phyloP scores from a whole-genome alignment of 2,113 vertebrate species.

The Amia ocellicauda region DNA sequence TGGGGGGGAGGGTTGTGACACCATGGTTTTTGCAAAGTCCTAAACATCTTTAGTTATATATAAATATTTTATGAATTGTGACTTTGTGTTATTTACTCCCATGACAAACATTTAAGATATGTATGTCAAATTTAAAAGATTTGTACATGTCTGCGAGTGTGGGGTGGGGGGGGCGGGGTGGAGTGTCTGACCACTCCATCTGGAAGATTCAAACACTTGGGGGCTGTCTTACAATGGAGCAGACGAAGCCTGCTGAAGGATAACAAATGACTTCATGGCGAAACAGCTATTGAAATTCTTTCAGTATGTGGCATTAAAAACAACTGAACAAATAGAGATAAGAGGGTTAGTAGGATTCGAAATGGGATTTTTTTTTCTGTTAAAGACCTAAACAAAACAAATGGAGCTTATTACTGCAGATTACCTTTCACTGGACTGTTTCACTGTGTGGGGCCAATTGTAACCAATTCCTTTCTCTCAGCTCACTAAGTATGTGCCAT shows the following conservation, averaged over 20 bases:
- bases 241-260: conserved; percentile 94
- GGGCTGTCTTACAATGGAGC: conserved; percentile 95
- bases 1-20: conserved; percentile 60
- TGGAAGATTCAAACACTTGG: conserved; percentile 91
- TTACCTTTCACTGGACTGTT: conserved; percentile 77
- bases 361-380: conserved; percentile 80
- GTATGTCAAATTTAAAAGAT: conserved; percentile 79
- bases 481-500: conserved; percentile 64
- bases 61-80: conserved; percentile 80
- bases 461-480: conserved; percentile 71
- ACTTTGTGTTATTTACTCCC: conserved; percentile 82
- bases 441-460: conserved; percentile 67
- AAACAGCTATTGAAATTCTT: conserved; percentile 99
- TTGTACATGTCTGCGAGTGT: no score
- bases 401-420: conserved; percentile 77
- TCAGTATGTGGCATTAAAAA: conserved; percentile 99
- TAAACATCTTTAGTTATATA: conserved; percentile 69
- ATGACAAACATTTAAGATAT: conserved; percentile 71
- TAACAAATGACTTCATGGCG: conserved; percentile 99
- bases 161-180: no score
- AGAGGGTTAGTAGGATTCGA: conserved; percentile 95
- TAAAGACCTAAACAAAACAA: conserved; percentile 81
- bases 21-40: conserved; percentile 60
- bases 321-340: conserved; percentile 99
- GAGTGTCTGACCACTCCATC: conserved; percentile 84